Conservation (phyloP, 2,113 vertebrate genomes). For the Gulo gulo region DNA sequence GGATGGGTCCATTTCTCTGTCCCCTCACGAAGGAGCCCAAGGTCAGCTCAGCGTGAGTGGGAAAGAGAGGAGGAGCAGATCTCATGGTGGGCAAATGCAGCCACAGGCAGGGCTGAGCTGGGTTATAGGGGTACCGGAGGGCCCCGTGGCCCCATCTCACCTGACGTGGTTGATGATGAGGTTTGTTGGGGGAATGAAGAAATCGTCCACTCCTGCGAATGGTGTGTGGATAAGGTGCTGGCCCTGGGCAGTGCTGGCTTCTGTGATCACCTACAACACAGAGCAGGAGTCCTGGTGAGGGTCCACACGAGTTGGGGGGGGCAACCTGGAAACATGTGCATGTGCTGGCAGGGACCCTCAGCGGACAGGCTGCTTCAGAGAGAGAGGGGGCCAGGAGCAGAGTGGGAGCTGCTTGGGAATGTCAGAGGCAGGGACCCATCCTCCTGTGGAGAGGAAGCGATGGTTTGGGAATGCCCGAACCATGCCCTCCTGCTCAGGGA, state of each 20-base stretch:
- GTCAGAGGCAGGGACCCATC: neutral
- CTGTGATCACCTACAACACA: conserved; percentile 90
- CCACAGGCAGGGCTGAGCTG: neutral
- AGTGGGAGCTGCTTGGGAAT: neutral
- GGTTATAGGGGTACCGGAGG: fast-evolving
- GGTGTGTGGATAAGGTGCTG: conserved; percentile 87
- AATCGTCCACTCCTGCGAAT: conserved; percentile 91
- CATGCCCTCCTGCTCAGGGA: too few relatives aligned
- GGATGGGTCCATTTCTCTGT: neutral
- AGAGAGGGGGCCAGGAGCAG: neutral
- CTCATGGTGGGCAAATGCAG: neutral
- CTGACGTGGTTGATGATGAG: conserved; percentile 98
- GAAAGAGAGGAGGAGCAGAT: neutral
- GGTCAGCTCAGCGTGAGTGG: neutral
- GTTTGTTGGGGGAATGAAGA: conserved; percentile 97
- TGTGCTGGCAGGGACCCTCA: neutral
- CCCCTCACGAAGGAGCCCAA: neutral
- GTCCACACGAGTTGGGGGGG: fast-evolving
- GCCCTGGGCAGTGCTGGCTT: conserved; percentile 90
- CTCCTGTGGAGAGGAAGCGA: neutral
- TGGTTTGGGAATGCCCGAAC: too few relatives aligned
- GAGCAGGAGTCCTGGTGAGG: neutral
- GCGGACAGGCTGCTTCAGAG: neutral
- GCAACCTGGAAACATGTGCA: fast-evolving
- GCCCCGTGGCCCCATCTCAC: conserved; percentile 74